A percentile compares a stretch with the other conserved stretches of the same genome.
These are phyloP conservation scores for Acropternis orthonyx DNA, from an alignment of 2,797 vertebrate species.

Conservation along the genomic window DNA sequence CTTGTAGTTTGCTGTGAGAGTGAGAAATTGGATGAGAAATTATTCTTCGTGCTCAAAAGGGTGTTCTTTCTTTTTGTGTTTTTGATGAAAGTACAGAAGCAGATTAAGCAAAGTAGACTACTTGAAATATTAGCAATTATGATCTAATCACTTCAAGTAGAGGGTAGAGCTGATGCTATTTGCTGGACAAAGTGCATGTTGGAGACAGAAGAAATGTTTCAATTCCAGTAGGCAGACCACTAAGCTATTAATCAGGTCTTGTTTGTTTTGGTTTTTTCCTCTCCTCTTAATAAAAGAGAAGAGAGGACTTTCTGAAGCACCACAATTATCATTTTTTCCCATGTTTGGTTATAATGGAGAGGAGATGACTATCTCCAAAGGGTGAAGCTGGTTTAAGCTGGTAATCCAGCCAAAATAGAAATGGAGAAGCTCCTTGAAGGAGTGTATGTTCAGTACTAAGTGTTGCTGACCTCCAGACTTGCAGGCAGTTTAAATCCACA, in stretches of 20 bases:
- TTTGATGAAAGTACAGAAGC: not conserved
- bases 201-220: not conserved
- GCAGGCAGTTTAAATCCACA: not conserved
- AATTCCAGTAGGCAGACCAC: not conserved
- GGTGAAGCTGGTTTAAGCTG: not conserved
- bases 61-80: not conserved
- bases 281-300: not conserved
- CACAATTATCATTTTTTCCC: not conserved
- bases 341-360: not conserved
- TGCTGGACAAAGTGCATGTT: not conserved
- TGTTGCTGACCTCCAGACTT: not conserved
- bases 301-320: not conserved
- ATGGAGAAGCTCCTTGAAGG: not conserved
- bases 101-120: not conserved
- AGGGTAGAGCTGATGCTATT: not conserved
- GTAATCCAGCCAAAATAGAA: not conserved
- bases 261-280: not conserved
- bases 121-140: not conserved
- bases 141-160: not conserved
- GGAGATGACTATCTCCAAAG: not conserved
- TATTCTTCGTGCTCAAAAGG: not conserved
- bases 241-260: not conserved
- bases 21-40: not conserved
- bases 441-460: fast-evolving
- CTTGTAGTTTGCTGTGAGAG: not conserved